Evolutionary conservation across 2,888 invertebrate species (phyloP).

Genomic region (Halictus ligatus): DNA sequence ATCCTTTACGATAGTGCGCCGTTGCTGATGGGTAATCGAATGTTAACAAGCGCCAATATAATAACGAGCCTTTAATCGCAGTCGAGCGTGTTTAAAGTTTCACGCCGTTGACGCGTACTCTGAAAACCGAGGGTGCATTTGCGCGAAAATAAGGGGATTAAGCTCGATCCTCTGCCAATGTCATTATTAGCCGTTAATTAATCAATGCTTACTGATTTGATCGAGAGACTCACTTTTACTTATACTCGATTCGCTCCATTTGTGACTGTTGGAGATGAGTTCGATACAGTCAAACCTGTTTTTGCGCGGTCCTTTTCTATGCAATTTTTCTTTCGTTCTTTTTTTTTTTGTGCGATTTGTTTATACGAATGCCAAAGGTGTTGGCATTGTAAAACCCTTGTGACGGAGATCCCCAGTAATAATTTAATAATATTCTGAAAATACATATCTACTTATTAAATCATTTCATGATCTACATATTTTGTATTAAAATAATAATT

Average conservation of each 20-base stretch:
- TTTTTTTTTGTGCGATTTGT: too few species aligned
- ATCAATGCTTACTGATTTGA: neutral
- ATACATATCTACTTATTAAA: too few species aligned
- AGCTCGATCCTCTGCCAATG: slow-evolving; percentile 1
- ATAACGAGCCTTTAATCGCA: slow-evolving; percentile 35
- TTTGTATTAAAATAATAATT: too few species aligned
- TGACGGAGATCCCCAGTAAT: too few species aligned
- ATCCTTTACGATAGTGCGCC: slow-evolving; percentile 16
- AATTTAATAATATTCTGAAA: too few species aligned
- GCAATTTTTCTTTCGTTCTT: too few species aligned
- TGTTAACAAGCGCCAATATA: slow-evolving; percentile 30
- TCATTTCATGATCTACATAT: too few species aligned
- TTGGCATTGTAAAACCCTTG: too few species aligned
- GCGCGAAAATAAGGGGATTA: slow-evolving; percentile 15
- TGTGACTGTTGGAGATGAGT: neutral
- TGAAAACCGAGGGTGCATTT: slow-evolving; percentile 22
- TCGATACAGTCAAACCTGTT: too few species aligned
- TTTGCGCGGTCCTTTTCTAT: too few species aligned
- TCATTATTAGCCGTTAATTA: slow-evolving; percentile 16
- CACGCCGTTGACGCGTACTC: neutral
- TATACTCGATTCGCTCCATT: neutral
- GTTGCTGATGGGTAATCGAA: slow-evolving; percentile 31
- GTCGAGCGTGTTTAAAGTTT: slow-evolving; percentile 30
- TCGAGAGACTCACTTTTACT: neutral
- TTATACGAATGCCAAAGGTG: too few species aligned